phyloP scores from a whole-genome alignment of 2,797 vertebrate species.

The Cyprinodon diabolis region DNA sequence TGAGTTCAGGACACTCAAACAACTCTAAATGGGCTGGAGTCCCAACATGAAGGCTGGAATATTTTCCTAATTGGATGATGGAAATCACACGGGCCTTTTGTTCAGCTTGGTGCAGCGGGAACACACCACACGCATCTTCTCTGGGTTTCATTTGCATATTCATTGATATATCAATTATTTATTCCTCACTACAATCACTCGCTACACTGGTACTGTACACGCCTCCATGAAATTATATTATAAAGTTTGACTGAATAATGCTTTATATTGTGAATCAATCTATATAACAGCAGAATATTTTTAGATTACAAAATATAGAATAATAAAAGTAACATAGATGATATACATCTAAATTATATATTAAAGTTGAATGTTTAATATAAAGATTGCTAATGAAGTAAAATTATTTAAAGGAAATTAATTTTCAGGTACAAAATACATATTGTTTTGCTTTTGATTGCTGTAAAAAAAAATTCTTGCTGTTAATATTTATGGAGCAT shows the following conservation, averaged over 20 bases:
- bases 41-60: constrained; percentile 74
- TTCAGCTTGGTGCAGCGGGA: constrained; percentile 62
- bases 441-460: neutral
- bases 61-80: constrained; percentile 77
- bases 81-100: constrained; percentile 77
- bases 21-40: constrained; percentile 65
- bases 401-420: neutral
- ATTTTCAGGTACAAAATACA: neutral
- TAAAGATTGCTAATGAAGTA: neutral
- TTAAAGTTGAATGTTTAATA: neutral
- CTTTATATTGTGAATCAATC: constrained; percentile 61
- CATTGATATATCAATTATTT: constrained; percentile 87
- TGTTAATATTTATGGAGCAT: neutral
- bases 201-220: constrained; percentile 68
- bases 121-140: constrained; percentile 32
- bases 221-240: constrained; percentile 39
- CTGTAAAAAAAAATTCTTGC: neutral
- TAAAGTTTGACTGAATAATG: constrained; percentile 69
- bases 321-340: constrained; percentile 3
- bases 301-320: constrained; percentile 3
- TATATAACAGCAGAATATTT: constrained; percentile 49
- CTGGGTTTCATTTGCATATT: constrained; percentile 81
- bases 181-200: constrained; percentile 72
- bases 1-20: constrained; percentile 61
- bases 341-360: neutral